Evolutionary conservation across 2,797 vertebrate genomes (phyloP).

Genomic region (Leptodactylus fallax): DNA sequence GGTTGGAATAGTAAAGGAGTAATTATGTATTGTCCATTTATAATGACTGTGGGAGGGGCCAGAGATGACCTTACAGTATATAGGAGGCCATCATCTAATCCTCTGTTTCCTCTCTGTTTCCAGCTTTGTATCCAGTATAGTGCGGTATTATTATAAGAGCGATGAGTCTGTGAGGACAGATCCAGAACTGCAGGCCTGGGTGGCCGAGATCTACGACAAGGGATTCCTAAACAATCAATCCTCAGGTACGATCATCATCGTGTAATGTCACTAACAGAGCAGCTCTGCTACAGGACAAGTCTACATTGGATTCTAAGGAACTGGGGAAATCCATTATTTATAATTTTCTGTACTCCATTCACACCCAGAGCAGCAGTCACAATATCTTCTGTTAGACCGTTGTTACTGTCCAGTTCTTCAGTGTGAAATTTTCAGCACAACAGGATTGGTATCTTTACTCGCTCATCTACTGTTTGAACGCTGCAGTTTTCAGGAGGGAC

Average conservation of each 20-base stretch:
- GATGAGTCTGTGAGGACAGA: slow-evolving; percentile 75
- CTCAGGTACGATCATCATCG: slow-evolving; percentile 69
- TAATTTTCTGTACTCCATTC: too few relatives aligned
- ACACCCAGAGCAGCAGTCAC: too few relatives aligned
- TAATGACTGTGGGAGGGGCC: neutral
- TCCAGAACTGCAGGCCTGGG: slow-evolving; percentile 82
- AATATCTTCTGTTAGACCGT: too few relatives aligned
- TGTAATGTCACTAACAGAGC: neutral
- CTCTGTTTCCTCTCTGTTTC: neutral
- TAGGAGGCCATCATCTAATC: neutral
- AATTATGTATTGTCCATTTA: neutral
- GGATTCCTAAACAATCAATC: slow-evolving; percentile 73
- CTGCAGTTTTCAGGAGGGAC: too few relatives aligned
- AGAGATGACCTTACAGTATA: neutral
- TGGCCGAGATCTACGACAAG: slow-evolving; percentile 80
- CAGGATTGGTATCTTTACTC: too few relatives aligned
- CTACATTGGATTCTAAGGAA: too few relatives aligned
- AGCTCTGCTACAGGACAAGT: too few relatives aligned
- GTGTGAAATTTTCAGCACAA: too few relatives aligned
- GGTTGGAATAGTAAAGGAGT: too few relatives aligned
- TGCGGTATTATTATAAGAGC: slow-evolving; percentile 76
- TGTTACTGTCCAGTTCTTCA: too few relatives aligned
- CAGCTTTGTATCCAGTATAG: slow-evolving; percentile 80
- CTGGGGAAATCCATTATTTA: too few relatives aligned
- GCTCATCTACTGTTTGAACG: too few relatives aligned